Evolutionary conservation across 2,113 vertebrate genomes (phyloP).

Genomic region (Salvelinus alpinus): DNA sequence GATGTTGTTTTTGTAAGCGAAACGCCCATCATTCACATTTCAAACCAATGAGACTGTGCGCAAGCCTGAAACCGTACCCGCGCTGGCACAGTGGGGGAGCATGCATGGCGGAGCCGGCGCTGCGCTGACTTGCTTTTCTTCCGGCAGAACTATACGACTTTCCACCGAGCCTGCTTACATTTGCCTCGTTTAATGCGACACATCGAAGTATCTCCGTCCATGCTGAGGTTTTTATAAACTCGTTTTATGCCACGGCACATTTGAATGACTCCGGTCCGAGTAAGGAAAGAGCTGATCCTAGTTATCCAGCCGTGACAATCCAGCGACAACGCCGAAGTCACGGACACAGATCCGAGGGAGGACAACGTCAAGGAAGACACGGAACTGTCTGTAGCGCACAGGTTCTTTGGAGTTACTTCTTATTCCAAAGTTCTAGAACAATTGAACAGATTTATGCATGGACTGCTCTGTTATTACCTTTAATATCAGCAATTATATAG

Average conservation of each 20-base stretch:
- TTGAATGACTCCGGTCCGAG: background rate
- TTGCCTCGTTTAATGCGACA: conserved; percentile 8
- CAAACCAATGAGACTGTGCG: conserved; percentile 56
- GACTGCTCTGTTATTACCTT: background rate
- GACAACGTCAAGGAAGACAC: conserved; percentile 2
- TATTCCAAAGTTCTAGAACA: background rate
- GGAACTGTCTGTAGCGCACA: background rate
- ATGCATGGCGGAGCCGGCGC: conserved; percentile 52
- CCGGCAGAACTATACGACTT: conserved; percentile 28
- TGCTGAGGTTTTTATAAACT: conserved; percentile 13
- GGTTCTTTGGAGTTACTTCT: conserved; percentile 3
- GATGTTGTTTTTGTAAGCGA: conserved; percentile 63
- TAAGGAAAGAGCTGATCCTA: background rate
- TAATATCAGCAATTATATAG: background rate
- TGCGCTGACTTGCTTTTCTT: conserved; percentile 37
- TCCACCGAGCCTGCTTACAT: conserved; percentile 4
- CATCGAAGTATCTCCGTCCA: conserved; percentile 9
- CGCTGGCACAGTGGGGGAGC: conserved; percentile 47
- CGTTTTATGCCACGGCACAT: background rate
- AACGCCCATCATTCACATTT: conserved; percentile 76
- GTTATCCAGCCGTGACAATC: conserved; percentile 18
- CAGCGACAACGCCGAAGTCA: conserved; percentile 16
- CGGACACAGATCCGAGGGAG: background rate
- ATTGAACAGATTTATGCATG: background rate
- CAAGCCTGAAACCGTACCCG: conserved; percentile 43